Evolutionary conservation across 2,113 vertebrate genomes (phyloP).

Genomic region (Planiliza haematocheilus): DNA sequence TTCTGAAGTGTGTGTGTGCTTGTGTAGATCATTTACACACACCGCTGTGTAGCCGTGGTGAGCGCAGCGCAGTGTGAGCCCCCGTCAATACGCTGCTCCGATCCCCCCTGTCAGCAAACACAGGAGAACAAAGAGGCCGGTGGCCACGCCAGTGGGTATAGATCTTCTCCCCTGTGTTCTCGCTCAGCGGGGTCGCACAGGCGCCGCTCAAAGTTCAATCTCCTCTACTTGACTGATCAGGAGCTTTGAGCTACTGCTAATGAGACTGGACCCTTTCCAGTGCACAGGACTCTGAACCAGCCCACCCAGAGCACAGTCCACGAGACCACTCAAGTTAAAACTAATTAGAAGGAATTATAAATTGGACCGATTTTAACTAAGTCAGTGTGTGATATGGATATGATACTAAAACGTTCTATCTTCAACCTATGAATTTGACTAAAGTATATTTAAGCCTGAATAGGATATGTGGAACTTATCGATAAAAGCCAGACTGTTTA

Average conservation of each 20-base stretch:
- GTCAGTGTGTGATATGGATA: neutral
- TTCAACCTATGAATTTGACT: too few relatives aligned
- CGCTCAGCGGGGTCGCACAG: constrained; percentile 72
- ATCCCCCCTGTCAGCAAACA: constrained; percentile 72
- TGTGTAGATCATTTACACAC: constrained; percentile 42
- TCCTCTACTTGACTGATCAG: constrained; percentile 69
- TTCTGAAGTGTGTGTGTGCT: constrained; percentile 9
- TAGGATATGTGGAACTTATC: too few relatives aligned
- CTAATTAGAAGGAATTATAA: neutral
- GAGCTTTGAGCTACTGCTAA: constrained; percentile 67
- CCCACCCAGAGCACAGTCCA: constrained; percentile 45
- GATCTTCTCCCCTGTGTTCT: constrained; percentile 78
- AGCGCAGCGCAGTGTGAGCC: constrained; percentile 62
- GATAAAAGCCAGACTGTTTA: too few relatives aligned
- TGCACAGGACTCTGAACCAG: constrained; percentile 3
- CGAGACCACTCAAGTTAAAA: neutral
- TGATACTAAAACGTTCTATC: neutral
- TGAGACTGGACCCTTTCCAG: constrained; percentile 66
- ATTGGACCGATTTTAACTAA: neutral
- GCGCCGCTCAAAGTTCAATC: constrained; percentile 72
- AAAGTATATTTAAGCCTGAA: too few relatives aligned
- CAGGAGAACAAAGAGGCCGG: constrained; percentile 76
- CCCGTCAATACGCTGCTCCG: constrained; percentile 66
- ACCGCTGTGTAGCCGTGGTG: constrained; percentile 61
- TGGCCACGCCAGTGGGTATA: constrained; percentile 74